phyloP scores from a whole-genome alignment of 2,888 invertebrate species.

The Aelia acuminata region DNA sequence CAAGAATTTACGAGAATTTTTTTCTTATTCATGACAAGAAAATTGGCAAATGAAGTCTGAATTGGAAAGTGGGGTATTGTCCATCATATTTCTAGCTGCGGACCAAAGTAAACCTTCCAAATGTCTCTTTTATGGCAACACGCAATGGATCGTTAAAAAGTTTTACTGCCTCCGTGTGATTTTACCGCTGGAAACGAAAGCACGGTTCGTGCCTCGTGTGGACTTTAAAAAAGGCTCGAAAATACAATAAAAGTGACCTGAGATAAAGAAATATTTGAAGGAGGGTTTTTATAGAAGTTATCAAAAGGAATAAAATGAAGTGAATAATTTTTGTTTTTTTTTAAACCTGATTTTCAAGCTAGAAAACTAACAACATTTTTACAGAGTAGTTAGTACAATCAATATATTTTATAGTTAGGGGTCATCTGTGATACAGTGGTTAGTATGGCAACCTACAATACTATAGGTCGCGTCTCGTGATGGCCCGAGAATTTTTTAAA shows the following conservation, averaged over 20 bases:
- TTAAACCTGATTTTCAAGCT: too few species aligned
- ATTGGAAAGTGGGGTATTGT: background rate
- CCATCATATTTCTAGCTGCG: background rate
- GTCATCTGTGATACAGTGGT: too few species aligned
- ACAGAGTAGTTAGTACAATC: too few species aligned
- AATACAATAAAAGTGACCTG: background rate
- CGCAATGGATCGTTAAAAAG: background rate
- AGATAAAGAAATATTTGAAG: background rate
- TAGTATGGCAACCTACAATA: too few species aligned
- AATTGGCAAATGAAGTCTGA: conserved; percentile 5
- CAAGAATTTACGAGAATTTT: background rate
- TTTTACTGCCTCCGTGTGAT: conserved; percentile 18
- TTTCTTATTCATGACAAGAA: background rate
- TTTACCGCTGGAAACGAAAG: background rate
- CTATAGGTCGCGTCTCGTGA: too few species aligned
- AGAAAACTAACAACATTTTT: too few species aligned
- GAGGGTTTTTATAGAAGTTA: background rate
- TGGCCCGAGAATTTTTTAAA: too few species aligned
- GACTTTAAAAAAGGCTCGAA: background rate
- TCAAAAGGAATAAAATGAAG: background rate
- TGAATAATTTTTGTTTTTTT: too few species aligned
- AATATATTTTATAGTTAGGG: too few species aligned
- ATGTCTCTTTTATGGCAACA: conserved; percentile 27
- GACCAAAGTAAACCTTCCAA: background rate
- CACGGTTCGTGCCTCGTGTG: background rate